Percentiles rank a stretch among this genome's conserved stretches.
Conservation (phyloP, 2,113 vertebrate genomes). For the Chloebia gouldiae region DNA sequence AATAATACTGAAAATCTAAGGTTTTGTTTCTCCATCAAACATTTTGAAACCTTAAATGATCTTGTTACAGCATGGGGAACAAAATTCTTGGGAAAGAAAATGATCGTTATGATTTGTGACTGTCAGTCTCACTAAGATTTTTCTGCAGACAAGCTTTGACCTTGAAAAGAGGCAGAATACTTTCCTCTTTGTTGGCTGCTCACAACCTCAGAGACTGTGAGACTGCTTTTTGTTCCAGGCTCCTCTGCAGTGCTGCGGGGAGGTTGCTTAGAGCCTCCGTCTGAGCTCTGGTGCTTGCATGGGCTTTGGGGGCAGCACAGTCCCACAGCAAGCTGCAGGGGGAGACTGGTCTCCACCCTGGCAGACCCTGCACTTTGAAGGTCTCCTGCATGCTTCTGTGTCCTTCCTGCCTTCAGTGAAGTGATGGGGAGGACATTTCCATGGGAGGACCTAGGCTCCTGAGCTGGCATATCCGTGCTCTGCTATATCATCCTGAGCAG, state of each 20-base stretch:
- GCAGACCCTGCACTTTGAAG: neutral
- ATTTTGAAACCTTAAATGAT: neutral
- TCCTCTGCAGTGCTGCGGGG: fast-evolving
- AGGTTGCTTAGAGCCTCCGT: neutral
- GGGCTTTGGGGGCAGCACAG: fast-evolving
- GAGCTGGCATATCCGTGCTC: neutral
- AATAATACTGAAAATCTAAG: neutral
- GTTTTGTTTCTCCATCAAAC: neutral
- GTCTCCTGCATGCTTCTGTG: neutral
- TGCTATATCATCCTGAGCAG: neutral
- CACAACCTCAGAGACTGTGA: neutral
- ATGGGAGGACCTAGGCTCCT: neutral
- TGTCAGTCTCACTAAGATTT: neutral
- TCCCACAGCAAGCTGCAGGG: neutral
- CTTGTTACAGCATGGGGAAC: neutral
- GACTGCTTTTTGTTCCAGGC: neutral
- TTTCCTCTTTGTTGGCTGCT: neutral
- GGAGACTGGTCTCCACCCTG: neutral
- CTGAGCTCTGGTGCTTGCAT: neutral
- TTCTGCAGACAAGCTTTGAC: neutral
- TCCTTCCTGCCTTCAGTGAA: neutral
- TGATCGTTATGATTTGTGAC: fast-evolving
- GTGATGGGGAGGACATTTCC: neutral
- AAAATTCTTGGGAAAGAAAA: neutral
- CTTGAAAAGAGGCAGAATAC: neutral